Percentiles rank a stretch among this genome's conserved stretches.
Evolutionary conservation across 2,797 vertebrate genomes (phyloP).

Genomic region (Argentina silus): DNA sequence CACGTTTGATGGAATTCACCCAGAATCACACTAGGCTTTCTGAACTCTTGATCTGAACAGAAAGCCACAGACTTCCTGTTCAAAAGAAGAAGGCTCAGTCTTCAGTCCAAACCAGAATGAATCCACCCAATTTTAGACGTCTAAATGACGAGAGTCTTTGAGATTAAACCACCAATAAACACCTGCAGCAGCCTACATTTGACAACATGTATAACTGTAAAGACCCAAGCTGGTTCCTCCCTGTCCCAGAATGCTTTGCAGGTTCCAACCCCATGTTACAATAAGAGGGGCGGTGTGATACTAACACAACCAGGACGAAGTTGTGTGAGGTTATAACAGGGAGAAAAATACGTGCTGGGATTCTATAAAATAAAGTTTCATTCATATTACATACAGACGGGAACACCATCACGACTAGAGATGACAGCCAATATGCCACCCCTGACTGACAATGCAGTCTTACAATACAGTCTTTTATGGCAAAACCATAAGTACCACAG

Average conservation of each 20-base stretch:
- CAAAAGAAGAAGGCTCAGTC: background rate
- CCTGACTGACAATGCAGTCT: background rate
- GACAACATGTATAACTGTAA: conserved; percentile 1
- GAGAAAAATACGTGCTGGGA: no score
- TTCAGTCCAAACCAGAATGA: background rate
- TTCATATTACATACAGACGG: no score
- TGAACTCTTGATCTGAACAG: background rate
- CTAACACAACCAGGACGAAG: no score
- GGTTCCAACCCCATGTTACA: background rate
- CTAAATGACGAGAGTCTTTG: background rate
- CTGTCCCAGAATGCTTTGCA: background rate
- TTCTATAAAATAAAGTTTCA: no score
- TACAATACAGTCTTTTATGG: background rate
- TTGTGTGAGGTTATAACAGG: no score
- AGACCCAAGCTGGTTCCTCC: background rate
- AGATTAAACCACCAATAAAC: background rate
- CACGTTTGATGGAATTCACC: conserved; percentile 2
- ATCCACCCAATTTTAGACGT: background rate
- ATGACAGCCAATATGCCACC: no score
- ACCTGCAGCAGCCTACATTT: background rate
- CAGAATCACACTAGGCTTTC: background rate
- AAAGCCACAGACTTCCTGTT: background rate
- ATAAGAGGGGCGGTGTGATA: no score
- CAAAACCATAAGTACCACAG: background rate
- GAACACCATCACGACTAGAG: no score